Evolutionary conservation across 2,888 invertebrate genomes (phyloP).

Genomic region (Mythimna pallens): DNA sequence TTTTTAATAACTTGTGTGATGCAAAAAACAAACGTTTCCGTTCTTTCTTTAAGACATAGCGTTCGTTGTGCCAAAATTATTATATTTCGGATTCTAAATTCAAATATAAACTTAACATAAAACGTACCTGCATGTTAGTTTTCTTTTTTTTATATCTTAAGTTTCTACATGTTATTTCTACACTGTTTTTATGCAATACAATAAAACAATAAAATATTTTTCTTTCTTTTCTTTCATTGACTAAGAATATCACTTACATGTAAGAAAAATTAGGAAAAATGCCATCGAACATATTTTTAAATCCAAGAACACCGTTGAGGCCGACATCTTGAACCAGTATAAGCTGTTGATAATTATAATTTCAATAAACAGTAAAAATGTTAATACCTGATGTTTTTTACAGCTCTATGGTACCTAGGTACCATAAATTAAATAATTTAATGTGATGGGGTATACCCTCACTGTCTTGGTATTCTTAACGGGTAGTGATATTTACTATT

Average conservation of each 20-base stretch:
- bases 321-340: conserved; percentile 24
- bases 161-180: no score
- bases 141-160: no score
- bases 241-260: conserved; percentile 20
- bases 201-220: no score
- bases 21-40: no score
- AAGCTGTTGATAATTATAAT: background rate
- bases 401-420: background rate
- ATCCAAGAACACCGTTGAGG: background rate
- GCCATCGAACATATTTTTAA: conserved; percentile 2
- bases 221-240: no score
- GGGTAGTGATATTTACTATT: no score
- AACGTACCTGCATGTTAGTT: no score
- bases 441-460: background rate
- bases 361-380: background rate
- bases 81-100: background rate
- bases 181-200: no score
- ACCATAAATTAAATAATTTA: no score
- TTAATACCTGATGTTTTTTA: background rate
- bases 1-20: no score
- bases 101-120: no score
- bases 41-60: no score
- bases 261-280: conserved; percentile 7
- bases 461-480: background rate
- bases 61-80: background rate